These are phyloP conservation scores for Phocides pigmalion DNA, from an alignment of 1,140 invertebrate species.

Conservation along the genomic window DNA sequence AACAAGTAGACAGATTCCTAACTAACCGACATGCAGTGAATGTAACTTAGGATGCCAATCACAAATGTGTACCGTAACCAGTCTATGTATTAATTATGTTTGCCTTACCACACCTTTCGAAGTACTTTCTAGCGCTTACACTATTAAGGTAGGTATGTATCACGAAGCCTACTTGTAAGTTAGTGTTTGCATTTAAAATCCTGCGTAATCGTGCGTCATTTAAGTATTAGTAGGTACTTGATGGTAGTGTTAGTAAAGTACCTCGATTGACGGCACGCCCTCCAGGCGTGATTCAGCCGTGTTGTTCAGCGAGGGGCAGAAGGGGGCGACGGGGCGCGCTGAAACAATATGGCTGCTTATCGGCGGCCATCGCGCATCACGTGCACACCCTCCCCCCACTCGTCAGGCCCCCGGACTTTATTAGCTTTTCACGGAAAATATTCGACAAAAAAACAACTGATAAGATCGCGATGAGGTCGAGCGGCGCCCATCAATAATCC, in stretches of 20 bases:
- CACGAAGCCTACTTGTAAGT: not conserved
- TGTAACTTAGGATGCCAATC: too few relatives aligned
- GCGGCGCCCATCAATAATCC: slow-evolving; percentile 76
- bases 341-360: slow-evolving; percentile 78
- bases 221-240: not conserved
- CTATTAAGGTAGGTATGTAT: not conserved
- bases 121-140: too few relatives aligned
- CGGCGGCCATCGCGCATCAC: slow-evolving; percentile 56
- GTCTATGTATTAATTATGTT: too few relatives aligned
- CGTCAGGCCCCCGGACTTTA: slow-evolving; percentile 47
- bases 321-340: slow-evolving; percentile 40
- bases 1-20: too few relatives aligned
- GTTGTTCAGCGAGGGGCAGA: slow-evolving; percentile 23
- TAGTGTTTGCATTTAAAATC: not conserved
- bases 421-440: slow-evolving; percentile 77
- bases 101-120: too few relatives aligned
- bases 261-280: slow-evolving; percentile 26
- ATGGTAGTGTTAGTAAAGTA: slow-evolving; percentile 11
- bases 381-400: slow-evolving; percentile 34
- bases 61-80: too few relatives aligned
- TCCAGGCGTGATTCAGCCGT: slow-evolving; percentile 38
- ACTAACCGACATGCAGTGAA: too few relatives aligned
- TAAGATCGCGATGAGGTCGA: slow-evolving; percentile 75
- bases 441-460: slow-evolving; percentile 78
- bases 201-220: not conserved